Base-by-base conservation (phyloP, 1,140 invertebrate genomes). In the Trichoplusia ni region DNA sequence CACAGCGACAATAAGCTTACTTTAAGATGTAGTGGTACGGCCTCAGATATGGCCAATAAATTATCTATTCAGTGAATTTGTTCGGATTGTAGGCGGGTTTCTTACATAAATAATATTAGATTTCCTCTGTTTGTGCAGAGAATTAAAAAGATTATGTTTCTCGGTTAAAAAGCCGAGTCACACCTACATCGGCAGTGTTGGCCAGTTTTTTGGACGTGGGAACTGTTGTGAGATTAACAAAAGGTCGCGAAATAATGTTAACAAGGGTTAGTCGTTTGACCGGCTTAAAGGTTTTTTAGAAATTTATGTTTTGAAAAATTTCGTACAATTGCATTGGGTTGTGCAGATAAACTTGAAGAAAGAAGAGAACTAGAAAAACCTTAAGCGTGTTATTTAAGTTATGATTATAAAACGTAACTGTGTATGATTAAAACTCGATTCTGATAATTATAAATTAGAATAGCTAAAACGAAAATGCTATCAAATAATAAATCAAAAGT, bases 21-120 rank as follows among this genome's bases (percentile, higher is more conserved):
- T n/a, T n/a, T n/a, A n/a, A n/a, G n/a, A n/a, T n/a, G n/a, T n/a
- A 59, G 25, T 23, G n/a, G 71, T 67, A 19, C 49, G 23, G 11
- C 13, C 44, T 40, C 54, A 33, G 73, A 79, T 82, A 72, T 40
- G 58, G 59, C 51, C 79, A 77, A 88, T 88, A 88, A 88, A 84
- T 88, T 87, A 76, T 80, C 73, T 71, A 79, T 84, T 85, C 75
- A 83, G 56, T 59, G 46, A 83, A 86, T 87, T 84, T 86, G 84
- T 84, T 75, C 47, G 64, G 59, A 63, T 72, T 47, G 83, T 85
- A 80, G 84, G 84, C 84, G 84, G 84, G 83, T 81, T 64, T 37
- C 16, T 60, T n/a, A n/a, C n/a, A 59, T 53, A 64, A 60, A 58
- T 42, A 58, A 31, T 37, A 14, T 44, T 5, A 37, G 35, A 61